Evolutionary conservation across 1,140 invertebrate species (phyloP).

Genomic region (Drosophila teissieri): DNA sequence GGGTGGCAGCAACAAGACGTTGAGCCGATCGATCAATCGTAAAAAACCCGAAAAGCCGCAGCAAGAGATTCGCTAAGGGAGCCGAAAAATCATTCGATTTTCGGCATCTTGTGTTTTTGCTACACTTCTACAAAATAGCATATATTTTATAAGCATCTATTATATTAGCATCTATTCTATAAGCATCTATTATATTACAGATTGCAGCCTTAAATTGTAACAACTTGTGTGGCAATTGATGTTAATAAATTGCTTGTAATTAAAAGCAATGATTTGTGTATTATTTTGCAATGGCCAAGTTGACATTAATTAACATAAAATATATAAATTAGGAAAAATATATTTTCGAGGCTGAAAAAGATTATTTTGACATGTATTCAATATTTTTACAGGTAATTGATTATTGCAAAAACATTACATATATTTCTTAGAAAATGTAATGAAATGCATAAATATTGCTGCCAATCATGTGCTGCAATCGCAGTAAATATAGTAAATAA

Average conservation of each 20-base stretch:
- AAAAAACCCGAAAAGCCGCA: constrained; percentile 4
- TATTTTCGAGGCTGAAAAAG: no score
- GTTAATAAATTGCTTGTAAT: background rate
- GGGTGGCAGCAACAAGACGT: constrained; percentile 11
- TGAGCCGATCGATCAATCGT: constrained; percentile 19
- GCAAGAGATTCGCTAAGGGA: constrained; percentile 11
- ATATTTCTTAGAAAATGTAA: no score
- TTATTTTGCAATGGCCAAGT: background rate
- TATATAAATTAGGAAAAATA: no score
- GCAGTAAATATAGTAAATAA: background rate
- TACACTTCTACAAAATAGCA: constrained; percentile 17
- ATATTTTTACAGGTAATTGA: background rate
- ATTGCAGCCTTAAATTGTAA: no score
- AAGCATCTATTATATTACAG: no score
- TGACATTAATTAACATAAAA: no score
- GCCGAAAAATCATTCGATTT: constrained; percentile 40
- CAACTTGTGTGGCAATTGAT: no score
- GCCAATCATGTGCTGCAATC: background rate
- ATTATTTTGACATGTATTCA: background rate
- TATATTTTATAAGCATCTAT: no score
- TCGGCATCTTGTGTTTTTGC: constrained; percentile 20
- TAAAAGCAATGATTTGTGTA: background rate
- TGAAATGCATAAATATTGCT: no score
- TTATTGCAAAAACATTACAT: no score
- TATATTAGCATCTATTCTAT: no score